Base-by-base conservation (phyloP, 1,140 invertebrate species). In the Vanessa atalanta region DNA sequence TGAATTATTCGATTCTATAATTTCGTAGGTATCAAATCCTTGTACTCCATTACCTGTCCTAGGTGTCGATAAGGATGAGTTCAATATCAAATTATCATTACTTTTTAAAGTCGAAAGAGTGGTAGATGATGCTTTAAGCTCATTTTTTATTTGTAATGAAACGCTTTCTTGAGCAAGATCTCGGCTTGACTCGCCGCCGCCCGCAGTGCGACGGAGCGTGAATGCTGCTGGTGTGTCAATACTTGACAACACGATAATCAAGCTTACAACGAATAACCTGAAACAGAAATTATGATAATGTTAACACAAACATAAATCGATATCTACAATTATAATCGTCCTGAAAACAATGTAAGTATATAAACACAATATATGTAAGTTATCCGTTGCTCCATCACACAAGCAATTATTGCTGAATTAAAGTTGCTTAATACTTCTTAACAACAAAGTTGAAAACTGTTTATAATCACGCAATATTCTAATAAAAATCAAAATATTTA, bases 121-220 rank as follows among this genome's bases (percentile, higher is more conserved):
- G 63, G 76, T 65, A 72, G 81, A 80, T 5, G 70, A 61, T 68
- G 69, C 77, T 65, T 74, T 81, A 26, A 76, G 60, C 51, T 86
- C 79, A 61, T 79, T 76, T 77, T 75, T 86, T 51, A 86, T 69
- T 78, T 84, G 79, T 13, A 83, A 73, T 61, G 78, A 50, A 63
- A 82, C 70, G 66, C 53, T 84, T 85, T 83, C 81, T 60, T 72
- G 81, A n/a, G 72, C 68, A 12, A 88, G 76, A 72, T 87, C 85
- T 66, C 73, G 31, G 37, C 57, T 23, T 15, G 64, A 13, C 14
- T 70, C 31, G 15, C 47, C 55, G 50, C 20, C 20, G 60, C 20
- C 31, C 8, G 47, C 61, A 3, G 48, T 43, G 15, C 68, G 77
- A 61, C 53, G 74, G 23, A 77, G 50, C 53, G 78, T 76, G 55